phyloP scores from a whole-genome alignment of 2,113 vertebrate species.

The Tympanuchus pallidicinctus region DNA sequence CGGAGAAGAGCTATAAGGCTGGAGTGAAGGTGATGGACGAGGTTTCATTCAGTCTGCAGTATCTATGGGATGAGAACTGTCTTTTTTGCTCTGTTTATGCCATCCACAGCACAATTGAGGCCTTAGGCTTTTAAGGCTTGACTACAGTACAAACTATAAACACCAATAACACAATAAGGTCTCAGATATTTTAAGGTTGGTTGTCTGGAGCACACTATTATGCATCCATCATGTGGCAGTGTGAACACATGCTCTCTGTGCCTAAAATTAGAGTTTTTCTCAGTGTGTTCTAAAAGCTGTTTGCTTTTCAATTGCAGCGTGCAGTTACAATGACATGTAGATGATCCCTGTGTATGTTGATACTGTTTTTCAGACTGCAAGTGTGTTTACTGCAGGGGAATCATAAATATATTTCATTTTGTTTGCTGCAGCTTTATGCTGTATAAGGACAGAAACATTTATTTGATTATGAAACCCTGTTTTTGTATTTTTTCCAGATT shows the following conservation, averaged over 20 bases:
- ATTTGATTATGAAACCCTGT: conserved; percentile 41
- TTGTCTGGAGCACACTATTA: conserved; percentile 33
- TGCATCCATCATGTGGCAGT: neutral
- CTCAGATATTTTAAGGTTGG: conserved; percentile 24
- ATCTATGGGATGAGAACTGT: neutral
- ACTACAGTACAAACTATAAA: neutral
- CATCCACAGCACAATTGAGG: neutral
- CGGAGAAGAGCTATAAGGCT: neutral
- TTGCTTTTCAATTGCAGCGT: neutral
- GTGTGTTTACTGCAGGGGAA: neutral
- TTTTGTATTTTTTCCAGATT: neutral
- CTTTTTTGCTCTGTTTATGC: neutral
- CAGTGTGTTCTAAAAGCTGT: neutral
- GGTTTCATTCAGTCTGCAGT: neutral
- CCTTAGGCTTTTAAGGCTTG: neutral
- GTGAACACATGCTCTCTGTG: neutral
- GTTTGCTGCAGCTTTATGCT: neutral
- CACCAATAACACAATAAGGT: conserved; percentile 7
- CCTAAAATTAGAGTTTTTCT: neutral
- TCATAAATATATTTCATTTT: neutral
- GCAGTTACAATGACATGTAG: neutral
- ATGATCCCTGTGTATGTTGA: neutral
- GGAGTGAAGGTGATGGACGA: neutral
- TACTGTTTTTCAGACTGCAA: neutral
- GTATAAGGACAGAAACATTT: neutral